Evolutionary conservation across 2,797 vertebrate species (phyloP).

Genomic region (Sciurus vulgaris): DNA sequence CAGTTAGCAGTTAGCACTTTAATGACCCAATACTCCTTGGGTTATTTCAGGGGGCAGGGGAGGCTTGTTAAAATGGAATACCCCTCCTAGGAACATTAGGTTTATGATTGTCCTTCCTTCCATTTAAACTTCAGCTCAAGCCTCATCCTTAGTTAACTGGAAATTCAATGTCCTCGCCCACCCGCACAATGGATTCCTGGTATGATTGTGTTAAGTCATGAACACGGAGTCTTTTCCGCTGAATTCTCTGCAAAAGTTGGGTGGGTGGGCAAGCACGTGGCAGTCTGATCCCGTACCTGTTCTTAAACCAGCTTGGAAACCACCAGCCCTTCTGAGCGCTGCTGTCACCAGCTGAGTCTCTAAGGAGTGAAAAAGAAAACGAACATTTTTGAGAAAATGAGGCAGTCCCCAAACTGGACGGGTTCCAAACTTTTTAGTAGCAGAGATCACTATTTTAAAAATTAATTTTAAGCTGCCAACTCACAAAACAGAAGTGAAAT

Average conservation of each 20-base stretch:
- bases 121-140: background rate
- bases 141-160: background rate
- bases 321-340: conserved; percentile 69
- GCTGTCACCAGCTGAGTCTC: conserved; percentile 61
- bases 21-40: background rate
- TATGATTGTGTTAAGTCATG: background rate
- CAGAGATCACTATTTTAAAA: background rate
- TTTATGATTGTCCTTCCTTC: background rate
- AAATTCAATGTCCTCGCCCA: background rate
- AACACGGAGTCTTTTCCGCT: background rate
- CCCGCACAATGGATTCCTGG: background rate
- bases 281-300: conserved; percentile 71
- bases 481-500: background rate
- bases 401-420: background rate
- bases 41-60: background rate
- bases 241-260: background rate
- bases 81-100: background rate
- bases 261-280: background rate
- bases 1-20: background rate
- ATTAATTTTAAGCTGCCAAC: background rate
- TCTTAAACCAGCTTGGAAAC: conserved; percentile 75
- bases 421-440: background rate
- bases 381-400: conserved; percentile 63
- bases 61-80: background rate
- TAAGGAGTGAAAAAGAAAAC: conserved; percentile 64